Conservation (phyloP, 2,113 vertebrate species). For the Neomonachus schauinslandi region DNA sequence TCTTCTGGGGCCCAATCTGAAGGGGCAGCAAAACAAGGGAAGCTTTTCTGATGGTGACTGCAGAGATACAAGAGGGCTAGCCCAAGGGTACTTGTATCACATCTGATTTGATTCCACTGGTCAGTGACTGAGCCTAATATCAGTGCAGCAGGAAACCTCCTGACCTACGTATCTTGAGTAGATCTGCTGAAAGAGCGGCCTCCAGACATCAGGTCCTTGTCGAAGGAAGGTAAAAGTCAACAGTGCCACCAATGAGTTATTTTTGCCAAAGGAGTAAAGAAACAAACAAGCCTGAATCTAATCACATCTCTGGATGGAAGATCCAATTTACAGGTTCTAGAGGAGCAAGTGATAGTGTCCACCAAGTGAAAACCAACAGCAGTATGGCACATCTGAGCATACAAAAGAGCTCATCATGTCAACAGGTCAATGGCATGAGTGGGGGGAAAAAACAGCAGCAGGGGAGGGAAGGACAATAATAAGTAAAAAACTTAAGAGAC, state of each 20-base stretch:
- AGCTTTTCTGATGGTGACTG: not conserved
- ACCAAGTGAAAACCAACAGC: not conserved
- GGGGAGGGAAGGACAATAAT: not conserved
- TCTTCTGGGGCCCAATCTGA: not conserved
- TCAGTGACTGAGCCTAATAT: not conserved
- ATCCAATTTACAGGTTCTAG: not conserved
- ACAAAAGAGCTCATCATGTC: not conserved
- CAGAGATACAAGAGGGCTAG: not conserved
- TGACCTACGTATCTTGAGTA: not conserved
- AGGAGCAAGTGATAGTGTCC: not conserved
- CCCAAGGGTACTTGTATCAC: not conserved
- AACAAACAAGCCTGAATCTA: not conserved
- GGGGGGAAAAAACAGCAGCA: not conserved
- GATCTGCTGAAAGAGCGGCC: not conserved
- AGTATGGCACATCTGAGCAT: not conserved
- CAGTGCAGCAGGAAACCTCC: not conserved
- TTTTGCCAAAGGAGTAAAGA: not conserved
- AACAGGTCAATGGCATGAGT: not conserved
- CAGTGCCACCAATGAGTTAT: not conserved
- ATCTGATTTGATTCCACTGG: not conserved
- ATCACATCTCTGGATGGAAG: not conserved
- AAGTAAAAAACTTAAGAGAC: not conserved
- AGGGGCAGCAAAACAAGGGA: not conserved
- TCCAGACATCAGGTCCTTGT: not conserved
- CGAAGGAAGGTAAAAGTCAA: not conserved